Evolutionary conservation across 2,797 vertebrate species (phyloP).

Genomic region (Varecia variegata): DNA sequence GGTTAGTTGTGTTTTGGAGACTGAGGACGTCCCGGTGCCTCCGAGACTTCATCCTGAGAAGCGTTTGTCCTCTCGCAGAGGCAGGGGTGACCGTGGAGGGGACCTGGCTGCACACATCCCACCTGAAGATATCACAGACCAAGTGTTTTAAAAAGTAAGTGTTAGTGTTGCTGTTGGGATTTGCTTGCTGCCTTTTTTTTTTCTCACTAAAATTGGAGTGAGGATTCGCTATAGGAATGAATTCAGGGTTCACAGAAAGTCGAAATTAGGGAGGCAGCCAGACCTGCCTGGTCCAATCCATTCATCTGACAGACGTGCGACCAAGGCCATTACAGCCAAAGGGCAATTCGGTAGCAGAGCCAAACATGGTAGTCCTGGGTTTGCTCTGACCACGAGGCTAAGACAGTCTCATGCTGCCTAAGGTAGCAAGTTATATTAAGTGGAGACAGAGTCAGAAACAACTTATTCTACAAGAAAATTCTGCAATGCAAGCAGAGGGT

Average conservation of each 20-base stretch:
- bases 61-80: rapidly evolving
- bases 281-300: rapidly evolving
- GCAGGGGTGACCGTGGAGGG: background rate
- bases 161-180: rapidly evolving
- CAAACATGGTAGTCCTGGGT: rapidly evolving
- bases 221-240: background rate
- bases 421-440: background rate
- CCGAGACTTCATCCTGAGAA: rapidly evolving
- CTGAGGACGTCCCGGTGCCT: rapidly evolving
- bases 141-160: background rate
- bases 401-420: background rate
- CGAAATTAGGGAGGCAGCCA: too few species aligned
- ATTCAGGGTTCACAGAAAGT: background rate
- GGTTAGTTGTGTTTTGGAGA: rapidly evolving
- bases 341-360: background rate
- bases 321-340: background rate
- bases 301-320: background rate
- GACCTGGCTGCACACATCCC: rapidly evolving
- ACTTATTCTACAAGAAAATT: background rate
- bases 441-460: background rate
- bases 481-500: background rate
- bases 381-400: background rate
- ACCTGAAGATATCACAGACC: rapidly evolving
- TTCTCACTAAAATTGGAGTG: background rate
- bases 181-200: too few species aligned